Base-by-base conservation (phyloP, 2,888 invertebrate genomes). In the Amphiduros pacificus region DNA sequence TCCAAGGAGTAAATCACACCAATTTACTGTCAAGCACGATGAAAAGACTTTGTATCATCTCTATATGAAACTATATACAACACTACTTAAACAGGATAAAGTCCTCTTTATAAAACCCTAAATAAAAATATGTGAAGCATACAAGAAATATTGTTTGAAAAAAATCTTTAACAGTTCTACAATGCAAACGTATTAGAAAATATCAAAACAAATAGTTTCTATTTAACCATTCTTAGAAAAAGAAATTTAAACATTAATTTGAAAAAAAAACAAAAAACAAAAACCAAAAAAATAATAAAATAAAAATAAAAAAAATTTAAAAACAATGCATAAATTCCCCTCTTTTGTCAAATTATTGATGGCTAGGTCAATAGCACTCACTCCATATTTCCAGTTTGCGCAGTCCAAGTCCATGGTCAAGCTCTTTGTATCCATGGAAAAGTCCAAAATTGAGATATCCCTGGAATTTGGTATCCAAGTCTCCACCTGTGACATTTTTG, bases 321-420 rank as follows among this genome's bases (percentile, higher is more conserved):
- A 44, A 44, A 22, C 22, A 22, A 44, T 5, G 9, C 36, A 36
- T 17, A 36, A 9, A 36, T 36, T 9, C 17, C 17, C 36, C 9
- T 11, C 17, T 36, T 36, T 36, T 44, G 44, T n/a, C 44, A 44
- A 44, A 44, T 4, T 22, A 44, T 17, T 17, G 44, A 11, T 36
- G 17, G 17, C n/a, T 22, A 44, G 44, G 44, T 44, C n/a, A 44
- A 44, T 11, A 36, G 9, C n/a, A 32, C 62, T 68, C 32, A 67
- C 66, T 52, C 29, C 49, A 54, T 14, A 68, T 60, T 26, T 68
- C 55, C 20, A 44, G 58, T 27, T 60, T 50, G 28, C 58, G 61
- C 86, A 88, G 88, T 3, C 94, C 94, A 74, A 92, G 90, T 2
- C 90, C 91, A 62, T 88, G 88, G 79, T 93, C 90, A 36, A 95